Evolutionary conservation across 2,888 invertebrate genomes (phyloP).

Genomic region (Operophtera brumata): DNA sequence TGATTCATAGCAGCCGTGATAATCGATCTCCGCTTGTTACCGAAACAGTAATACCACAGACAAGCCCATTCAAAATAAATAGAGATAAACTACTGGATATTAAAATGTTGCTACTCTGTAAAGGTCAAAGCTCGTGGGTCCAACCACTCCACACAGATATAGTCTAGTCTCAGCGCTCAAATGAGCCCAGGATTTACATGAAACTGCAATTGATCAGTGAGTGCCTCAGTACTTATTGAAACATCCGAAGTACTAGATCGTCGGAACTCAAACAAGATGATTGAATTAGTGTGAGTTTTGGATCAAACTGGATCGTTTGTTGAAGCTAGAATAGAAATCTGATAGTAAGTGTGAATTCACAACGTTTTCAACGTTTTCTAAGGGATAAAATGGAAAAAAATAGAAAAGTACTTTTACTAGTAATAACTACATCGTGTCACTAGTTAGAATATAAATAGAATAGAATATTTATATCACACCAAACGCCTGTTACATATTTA

Average conservation of each 20-base stretch:
- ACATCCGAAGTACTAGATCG: neutral
- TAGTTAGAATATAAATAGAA: too few species aligned
- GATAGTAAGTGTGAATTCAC: neutral
- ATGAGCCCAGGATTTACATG: conserved; percentile 2
- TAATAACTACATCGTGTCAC: too few species aligned
- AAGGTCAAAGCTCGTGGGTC: neutral
- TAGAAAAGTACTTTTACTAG: neutral
- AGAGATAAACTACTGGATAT: too few species aligned
- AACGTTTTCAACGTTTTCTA: neutral
- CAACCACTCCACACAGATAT: neutral
- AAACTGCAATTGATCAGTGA: conserved; percentile 5
- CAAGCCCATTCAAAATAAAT: too few species aligned
- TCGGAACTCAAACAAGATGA: neutral
- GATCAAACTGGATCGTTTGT: neutral
- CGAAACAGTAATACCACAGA: too few species aligned
- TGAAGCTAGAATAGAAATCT: neutral
- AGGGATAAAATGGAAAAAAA: neutral
- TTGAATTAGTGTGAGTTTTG: neutral
- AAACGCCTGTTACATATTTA: too few species aligned
- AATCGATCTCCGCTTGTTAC: too few species aligned
- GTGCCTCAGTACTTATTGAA: neutral
- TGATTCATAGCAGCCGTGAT: too few species aligned
- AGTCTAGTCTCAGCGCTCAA: neutral
- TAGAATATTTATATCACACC: too few species aligned
- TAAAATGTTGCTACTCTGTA: too few species aligned